Base-by-base conservation (phyloP, 2,888 invertebrate species). In the Trissolcus japonicus region DNA sequence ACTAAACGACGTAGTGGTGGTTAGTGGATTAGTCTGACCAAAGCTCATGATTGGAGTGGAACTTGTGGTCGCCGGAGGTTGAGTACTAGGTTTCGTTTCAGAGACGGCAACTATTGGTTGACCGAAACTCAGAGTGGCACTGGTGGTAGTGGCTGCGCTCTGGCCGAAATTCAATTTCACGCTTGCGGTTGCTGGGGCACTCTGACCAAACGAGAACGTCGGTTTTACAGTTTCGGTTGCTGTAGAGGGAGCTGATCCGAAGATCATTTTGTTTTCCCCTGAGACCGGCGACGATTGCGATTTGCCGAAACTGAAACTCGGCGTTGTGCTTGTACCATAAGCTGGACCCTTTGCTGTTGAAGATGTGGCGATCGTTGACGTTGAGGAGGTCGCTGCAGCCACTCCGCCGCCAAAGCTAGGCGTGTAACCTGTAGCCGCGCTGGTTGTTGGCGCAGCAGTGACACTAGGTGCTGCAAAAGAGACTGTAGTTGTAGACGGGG, bases 301-400 rank as follows among this genome's bases (percentile, higher is more conserved):
- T 9, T 51, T 51, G n/a, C 59, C 59, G n/a, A 59, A 59, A 14
- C 56, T 41, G 40, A 56, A 56, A 40, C 17, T 17, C 6, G 56
- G 56, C 14, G 16, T 40, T 56, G 56, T 14, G 43, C 21, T 6
- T n/a, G 59, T 29, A 1, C 61, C 50, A 29, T 51, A 35, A 25
- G 60, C 29, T 16, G 60, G 60, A 19, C 41, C 43, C 19, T 21
- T 40, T 41, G 19, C n/a, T 6, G 63, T 9, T 13, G 17, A 13
- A 17, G 51, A 51, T 51, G 51, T 51, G 1, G 19, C 19, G 17
- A 16, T 51, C 9, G 35, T 35, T 9, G 35, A 35, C 1, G 35
- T 35, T 19, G 51, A 17, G 9, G 51, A 17, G 1, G 51, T 51
- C 9, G 51, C 51, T 51, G 51, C 17, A 17, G 19, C 19, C 0